These are phyloP conservation scores for Diceros bicornis DNA, from an alignment of 2,797 vertebrate species.

Conservation along the genomic window DNA sequence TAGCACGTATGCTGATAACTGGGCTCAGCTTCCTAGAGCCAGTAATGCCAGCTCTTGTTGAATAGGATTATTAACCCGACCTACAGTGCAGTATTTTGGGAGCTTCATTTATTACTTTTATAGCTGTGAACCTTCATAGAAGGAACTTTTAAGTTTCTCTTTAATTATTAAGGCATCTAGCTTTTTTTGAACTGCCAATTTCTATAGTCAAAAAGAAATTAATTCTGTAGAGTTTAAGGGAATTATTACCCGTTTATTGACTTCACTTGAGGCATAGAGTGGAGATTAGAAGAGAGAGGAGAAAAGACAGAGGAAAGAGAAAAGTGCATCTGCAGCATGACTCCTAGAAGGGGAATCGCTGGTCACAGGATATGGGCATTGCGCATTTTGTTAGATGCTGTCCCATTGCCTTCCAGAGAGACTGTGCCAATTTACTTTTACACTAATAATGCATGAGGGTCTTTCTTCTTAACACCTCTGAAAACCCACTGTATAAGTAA, in stretches of 20 bases:
- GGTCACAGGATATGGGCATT: background rate
- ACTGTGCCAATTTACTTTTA: background rate
- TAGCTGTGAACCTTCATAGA: constrained; percentile 74
- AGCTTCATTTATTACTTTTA: constrained; percentile 77
- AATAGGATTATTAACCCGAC: constrained; percentile 41
- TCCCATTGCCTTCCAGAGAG: background rate
- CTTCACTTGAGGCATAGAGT: constrained; percentile 38
- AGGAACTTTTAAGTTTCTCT: constrained; percentile 81
- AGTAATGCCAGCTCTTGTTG: background rate
- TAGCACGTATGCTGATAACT: constrained; percentile 5
- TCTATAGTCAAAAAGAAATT: constrained; percentile 76
- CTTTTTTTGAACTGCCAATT: constrained; percentile 65
- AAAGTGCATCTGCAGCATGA: background rate
- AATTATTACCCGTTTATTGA: constrained; percentile 75
- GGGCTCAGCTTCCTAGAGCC: background rate
- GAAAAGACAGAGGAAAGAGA: background rate
- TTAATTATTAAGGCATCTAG: constrained; percentile 82
- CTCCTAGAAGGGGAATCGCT: background rate
- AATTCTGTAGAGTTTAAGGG: constrained; percentile 75
- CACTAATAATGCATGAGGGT: background rate
- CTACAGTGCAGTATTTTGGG: constrained; percentile 53
- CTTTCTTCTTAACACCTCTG: background rate
- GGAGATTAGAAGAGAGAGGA: constrained; percentile 8
- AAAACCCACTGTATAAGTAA: background rate
- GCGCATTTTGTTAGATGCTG: background rate